These are phyloP conservation scores for Drosophila mettleri DNA, from an alignment of 2,888 invertebrate species.

Conservation along the genomic window DNA sequence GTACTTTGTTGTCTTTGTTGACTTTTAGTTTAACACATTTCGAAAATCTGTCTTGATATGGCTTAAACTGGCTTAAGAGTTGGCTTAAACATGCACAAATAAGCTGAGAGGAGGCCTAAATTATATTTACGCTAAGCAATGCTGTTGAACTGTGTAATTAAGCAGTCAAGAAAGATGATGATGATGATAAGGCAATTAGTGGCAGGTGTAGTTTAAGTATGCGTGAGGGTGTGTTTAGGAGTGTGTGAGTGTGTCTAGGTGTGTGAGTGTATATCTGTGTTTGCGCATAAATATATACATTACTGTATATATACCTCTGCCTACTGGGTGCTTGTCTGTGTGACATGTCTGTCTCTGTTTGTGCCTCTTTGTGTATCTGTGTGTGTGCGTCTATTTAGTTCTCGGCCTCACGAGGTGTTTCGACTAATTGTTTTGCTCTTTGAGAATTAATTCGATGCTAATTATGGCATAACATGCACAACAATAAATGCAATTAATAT, in stretches of 20 bases:
- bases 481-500: slow-evolving; percentile 73
- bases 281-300: not conserved
- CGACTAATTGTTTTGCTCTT: slow-evolving; percentile 70
- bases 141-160: not conserved
- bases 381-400: not conserved
- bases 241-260: not conserved
- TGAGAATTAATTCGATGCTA: slow-evolving; percentile 74
- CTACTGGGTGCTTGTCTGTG: not conserved
- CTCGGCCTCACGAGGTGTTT: slow-evolving; percentile 39
- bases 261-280: not conserved
- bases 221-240: not conserved
- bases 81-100: not conserved
- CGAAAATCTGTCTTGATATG: no score
- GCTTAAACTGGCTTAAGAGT: not conserved
- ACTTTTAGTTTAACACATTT: no score
- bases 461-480: slow-evolving; percentile 65
- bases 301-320: not conserved
- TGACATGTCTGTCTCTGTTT: not conserved
- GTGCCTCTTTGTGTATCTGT: not conserved
- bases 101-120: not conserved
- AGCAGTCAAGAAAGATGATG: slow-evolving; percentile 12
- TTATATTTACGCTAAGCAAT: not conserved
- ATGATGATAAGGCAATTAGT: slow-evolving; percentile 3
- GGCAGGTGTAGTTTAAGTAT: slow-evolving; percentile 5
- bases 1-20: not conserved